Conservation (phyloP, 2,797 vertebrate species). For the Bovichtus diacanthus region DNA sequence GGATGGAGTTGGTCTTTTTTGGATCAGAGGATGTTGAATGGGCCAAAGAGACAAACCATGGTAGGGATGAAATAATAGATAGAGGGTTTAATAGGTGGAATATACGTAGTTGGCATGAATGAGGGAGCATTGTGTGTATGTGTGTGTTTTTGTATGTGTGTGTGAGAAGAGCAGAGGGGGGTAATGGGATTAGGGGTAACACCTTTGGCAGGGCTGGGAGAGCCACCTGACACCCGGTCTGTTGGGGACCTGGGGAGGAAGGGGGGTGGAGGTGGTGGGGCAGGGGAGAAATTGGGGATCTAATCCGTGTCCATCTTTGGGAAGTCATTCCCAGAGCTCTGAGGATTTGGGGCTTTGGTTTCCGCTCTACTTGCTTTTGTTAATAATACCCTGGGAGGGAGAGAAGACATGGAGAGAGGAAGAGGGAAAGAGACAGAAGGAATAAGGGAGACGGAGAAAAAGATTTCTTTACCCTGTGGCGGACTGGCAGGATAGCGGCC, state of each 20-base stretch:
- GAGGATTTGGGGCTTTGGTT: conserved; percentile 88
- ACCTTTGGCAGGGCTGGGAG: conserved; percentile 82
- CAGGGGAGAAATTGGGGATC: conserved; percentile 81
- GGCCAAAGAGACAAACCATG: conserved; percentile 68
- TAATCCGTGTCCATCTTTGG: conserved; percentile 87
- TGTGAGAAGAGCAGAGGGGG: conserved; percentile 66
- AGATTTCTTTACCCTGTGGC: conserved; percentile 77
- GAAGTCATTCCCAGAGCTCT: conserved; percentile 86
- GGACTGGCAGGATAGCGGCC: conserved; percentile 68
- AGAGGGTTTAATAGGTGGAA: conserved; percentile 71
- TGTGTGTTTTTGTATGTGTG: conserved; percentile 14
- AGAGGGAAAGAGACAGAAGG: conserved; percentile 66
- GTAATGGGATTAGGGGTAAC: conserved; percentile 87
- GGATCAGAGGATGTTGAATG: conserved; percentile 63
- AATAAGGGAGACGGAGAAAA: conserved; percentile 64
- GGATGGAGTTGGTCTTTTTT: conserved; percentile 68
- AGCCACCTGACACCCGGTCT: conserved; percentile 87
- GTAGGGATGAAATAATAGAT: conserved; percentile 68
- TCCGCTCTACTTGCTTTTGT: conserved; percentile 93
- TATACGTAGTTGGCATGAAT: conserved; percentile 71
- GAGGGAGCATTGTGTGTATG: conserved; percentile 56
- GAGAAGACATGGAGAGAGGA: conserved; percentile 77
- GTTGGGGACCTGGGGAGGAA: conserved; percentile 81
- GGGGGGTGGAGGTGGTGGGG: conserved; percentile 63
- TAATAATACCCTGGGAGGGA: conserved; percentile 89